Evolutionary conservation across 2,888 invertebrate genomes (phyloP).

Genomic region (Agrochola macilenta): DNA sequence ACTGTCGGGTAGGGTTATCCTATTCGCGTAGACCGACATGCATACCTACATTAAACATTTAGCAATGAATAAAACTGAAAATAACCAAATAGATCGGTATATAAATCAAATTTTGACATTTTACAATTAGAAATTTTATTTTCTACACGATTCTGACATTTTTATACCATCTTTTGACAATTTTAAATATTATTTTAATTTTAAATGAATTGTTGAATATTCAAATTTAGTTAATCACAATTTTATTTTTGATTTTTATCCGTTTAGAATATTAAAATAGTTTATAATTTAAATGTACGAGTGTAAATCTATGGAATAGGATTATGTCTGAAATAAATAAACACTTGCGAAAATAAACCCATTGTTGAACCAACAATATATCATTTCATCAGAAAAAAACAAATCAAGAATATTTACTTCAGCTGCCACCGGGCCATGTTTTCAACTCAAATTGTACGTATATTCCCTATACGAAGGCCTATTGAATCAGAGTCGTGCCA

Average conservation of each 20-base stretch:
- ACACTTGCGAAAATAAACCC: not conserved
- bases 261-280: no score
- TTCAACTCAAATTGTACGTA: constrained; percentile 46
- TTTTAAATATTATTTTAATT: no score
- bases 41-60: not conserved
- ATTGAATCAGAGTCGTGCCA: constrained; percentile 66
- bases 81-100: not conserved
- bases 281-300: no score
- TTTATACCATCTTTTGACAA: no score
- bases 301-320: no score
- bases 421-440: constrained; percentile 35
- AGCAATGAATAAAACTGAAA: not conserved
- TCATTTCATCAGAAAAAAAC: constrained; percentile 13
- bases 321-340: no score
- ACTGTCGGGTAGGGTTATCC: not conserved
- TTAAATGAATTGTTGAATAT: no score
- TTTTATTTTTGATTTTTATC: no score
- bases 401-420: constrained; percentile 28
- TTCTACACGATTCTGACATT: no score
- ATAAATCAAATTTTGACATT: not conserved
- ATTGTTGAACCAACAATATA: not conserved
- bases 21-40: not conserved
- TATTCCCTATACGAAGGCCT: constrained; percentile 48
- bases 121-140: no score
- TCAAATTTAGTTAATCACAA: no score